These are phyloP conservation scores for Rhopalosiphum nymphaeae DNA, from an alignment of 2,888 invertebrate species.

Conservation along the genomic window DNA sequence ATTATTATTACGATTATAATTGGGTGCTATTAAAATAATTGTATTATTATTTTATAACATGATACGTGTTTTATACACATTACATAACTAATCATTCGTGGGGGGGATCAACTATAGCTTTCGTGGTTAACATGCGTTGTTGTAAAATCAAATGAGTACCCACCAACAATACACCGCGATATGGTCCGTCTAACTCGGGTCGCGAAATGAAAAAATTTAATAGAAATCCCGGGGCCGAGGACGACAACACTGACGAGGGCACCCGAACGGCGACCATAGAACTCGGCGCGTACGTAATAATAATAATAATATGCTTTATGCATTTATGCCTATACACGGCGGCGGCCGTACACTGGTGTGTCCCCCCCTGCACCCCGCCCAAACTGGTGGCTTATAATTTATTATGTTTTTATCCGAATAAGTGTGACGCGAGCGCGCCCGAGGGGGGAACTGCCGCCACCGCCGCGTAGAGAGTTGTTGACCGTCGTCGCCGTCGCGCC, in stretches of 20 bases:
- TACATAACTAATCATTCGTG: background rate
- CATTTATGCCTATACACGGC: conserved; percentile 37
- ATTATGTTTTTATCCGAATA: background rate
- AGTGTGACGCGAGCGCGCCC: conserved; percentile 24
- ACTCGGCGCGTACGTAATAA: background rate
- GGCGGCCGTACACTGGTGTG: background rate
- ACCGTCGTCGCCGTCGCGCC: conserved; percentile 43
- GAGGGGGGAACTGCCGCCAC: conserved; percentile 19
- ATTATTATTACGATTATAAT: background rate
- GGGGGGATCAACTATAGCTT: background rate
- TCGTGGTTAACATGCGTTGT: background rate
- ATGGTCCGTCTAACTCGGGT: background rate
- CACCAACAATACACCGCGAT: background rate
- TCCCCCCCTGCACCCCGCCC: background rate
- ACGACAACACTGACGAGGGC: background rate
- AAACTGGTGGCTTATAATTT: background rate
- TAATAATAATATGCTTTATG: background rate
- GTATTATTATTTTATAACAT: background rate
- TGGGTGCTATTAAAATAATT: background rate
- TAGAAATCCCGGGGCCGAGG: conserved; percentile 39
- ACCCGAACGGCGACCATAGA: background rate
- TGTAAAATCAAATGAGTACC: background rate
- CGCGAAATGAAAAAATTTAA: background rate
- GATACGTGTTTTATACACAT: background rate
- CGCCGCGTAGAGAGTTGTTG: conserved; percentile 23